Base-by-base conservation (phyloP, 2,888 invertebrate genomes). In the Brenthis daphne region DNA sequence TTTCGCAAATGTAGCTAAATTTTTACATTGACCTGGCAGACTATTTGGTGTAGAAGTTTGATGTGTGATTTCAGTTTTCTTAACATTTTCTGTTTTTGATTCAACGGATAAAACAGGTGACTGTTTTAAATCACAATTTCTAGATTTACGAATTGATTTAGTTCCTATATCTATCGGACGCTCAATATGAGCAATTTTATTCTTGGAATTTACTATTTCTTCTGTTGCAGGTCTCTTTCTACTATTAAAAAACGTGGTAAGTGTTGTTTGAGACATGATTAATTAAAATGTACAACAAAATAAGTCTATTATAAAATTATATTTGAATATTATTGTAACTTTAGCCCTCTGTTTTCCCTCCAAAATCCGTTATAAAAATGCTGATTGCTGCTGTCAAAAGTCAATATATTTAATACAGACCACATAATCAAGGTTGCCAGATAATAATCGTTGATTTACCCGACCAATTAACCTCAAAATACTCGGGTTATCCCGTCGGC, bases 211-310 rank as follows among this genome's bases (percentile, higher is more conserved):
- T 80, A 87, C 77, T 79, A 89, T 82, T 81, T 96, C 96, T 64
- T 96, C 96, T 11, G 91, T 85, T n/a, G 95, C 96, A 69, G 94
- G 93, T 78, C 97, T 94, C 89, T 97, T 97, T 81, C 96, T 94
- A 79, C 95, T 95, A 83, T 94, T 95, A 85, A 96, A 97, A 92
- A 94, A 97, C 74, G 94, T 94, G 72, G 95, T 95, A 69, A 97
- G 94, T 64, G 96, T 95, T 77, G 96, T 95, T 87, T 97, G 97
- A 74, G 96, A 94, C 96, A 97, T 96, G 14, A 50, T 79, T 65
- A 56, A 67, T 37, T 6, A 29, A 6, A 57, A n/a, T 54, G 20
- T 20, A 1, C 6, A n/a, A 58, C n/a, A 53, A 14, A 16, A 43
- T 65, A 50, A 29, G 48, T 6, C 29, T 5, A 48, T 11, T 60